phyloP scores from a whole-genome alignment of 2,888 invertebrate genomes.

The Sabellastarte sp. region DNA sequence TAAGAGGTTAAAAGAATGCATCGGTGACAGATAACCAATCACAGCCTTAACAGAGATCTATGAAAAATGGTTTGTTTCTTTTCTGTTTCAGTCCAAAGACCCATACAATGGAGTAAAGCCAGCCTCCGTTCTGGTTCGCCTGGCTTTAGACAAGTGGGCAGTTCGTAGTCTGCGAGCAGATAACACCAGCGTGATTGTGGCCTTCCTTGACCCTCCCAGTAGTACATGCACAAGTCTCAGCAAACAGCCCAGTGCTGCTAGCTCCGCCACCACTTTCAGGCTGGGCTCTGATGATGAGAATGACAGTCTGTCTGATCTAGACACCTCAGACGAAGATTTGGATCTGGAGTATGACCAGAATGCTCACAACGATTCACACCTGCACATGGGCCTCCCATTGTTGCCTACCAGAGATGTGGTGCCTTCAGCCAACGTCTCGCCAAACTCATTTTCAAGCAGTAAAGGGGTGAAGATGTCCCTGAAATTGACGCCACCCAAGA shows the following conservation, averaged over 20 bases:
- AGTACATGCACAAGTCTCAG: slow-evolving; percentile 43
- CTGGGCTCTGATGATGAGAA: background rate
- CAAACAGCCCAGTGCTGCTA: background rate
- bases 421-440: too few species aligned
- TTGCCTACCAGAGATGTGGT: too few species aligned
- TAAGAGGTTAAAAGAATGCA: too few species aligned
- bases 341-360: background rate
- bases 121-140: slow-evolving; percentile 82
- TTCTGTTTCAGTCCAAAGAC: background rate
- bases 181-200: slow-evolving; percentile 90
- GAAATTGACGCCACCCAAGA: too few species aligned
- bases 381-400: background rate
- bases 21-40: too few species aligned
- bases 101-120: slow-evolving; percentile 67
- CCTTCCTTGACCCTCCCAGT: slow-evolving; percentile 88
- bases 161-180: slow-evolving; percentile 86
- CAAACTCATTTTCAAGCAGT: too few species aligned
- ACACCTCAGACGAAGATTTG: background rate
- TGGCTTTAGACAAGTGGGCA: slow-evolving; percentile 81
- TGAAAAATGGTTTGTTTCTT: too few species aligned
- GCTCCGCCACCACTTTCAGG: background rate
- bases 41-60: too few species aligned
- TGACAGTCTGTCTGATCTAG: background rate
- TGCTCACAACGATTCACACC: background rate
- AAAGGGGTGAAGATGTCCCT: too few species aligned